Conservation (phyloP, 2,797 vertebrate genomes). For the Bovichtus diacanthus region DNA sequence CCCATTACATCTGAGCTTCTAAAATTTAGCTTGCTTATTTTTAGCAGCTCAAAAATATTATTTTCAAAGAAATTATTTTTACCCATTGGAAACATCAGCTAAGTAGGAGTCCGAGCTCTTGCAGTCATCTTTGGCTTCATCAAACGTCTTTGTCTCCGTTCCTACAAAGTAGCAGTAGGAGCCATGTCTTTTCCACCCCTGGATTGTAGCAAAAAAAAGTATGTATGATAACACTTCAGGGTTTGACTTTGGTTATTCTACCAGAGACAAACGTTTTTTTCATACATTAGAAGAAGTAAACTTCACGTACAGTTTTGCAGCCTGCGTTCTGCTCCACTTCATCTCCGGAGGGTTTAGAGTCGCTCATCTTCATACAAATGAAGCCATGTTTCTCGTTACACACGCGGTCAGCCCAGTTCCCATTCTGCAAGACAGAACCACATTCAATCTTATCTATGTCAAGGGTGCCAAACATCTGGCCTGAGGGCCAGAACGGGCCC, state of each 20-base stretch:
- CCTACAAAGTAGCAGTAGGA: conserved; percentile 92
- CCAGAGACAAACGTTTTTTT: neutral
- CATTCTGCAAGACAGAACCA: conserved; percentile 4
- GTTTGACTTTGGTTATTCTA: neutral
- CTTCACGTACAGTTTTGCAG: conserved; percentile 17
- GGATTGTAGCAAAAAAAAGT: neutral
- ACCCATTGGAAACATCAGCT: conserved; percentile 89
- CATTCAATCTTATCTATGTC: neutral
- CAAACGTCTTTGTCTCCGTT: conserved; percentile 84
- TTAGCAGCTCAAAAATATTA: neutral
- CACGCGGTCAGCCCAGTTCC: conserved; percentile 76
- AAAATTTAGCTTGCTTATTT: neutral
- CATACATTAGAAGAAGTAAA: neutral
- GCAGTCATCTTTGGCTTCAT: conserved; percentile 89
- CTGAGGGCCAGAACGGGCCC: too few species aligned
- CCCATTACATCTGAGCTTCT: neutral
- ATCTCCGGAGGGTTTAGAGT: conserved; percentile 17
- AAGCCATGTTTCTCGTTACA: conserved; percentile 85
- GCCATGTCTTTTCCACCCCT: conserved; percentile 88
- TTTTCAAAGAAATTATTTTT: conserved; percentile 32
- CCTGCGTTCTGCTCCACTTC: neutral
- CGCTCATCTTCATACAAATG: conserved; percentile 87
- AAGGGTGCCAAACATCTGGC: too few species aligned
- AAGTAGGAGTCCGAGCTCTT: conserved; percentile 82
- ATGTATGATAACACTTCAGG: too few species aligned